phyloP scores from a whole-genome alignment of 2,888 invertebrate genomes.

The Pseudococcus viburni region DNA sequence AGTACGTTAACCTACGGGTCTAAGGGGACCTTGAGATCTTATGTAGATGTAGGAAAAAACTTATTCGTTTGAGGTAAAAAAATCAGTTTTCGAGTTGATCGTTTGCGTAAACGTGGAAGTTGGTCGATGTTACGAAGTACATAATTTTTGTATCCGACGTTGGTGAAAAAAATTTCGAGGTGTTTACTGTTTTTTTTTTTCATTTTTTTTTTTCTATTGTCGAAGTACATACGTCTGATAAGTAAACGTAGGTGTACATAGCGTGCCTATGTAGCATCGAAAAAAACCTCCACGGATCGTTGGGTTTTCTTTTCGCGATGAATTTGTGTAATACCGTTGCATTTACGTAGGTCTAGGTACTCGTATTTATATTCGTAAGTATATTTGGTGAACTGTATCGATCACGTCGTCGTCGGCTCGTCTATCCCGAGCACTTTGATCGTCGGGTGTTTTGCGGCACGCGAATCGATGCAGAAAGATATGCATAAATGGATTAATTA shows the following conservation, averaged over 20 bases:
- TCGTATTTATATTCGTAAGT: too few relatives aligned
- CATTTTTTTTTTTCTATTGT: background rate
- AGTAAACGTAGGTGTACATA: background rate
- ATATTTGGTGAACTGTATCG: background rate
- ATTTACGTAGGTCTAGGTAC: background rate
- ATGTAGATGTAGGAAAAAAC: background rate
- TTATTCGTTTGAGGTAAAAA: background rate
- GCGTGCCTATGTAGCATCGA: background rate
- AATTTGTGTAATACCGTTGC: background rate
- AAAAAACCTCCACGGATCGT: background rate
- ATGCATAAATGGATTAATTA: background rate
- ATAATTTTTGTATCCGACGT: background rate
- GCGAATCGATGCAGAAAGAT: constrained; percentile 4
- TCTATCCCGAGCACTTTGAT: background rate
- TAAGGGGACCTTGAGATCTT: constrained; percentile 12
- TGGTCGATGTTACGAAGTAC: background rate
- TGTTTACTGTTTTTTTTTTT: background rate
- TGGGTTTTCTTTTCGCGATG: background rate
- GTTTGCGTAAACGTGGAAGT: constrained; percentile 31
- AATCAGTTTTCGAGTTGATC: constrained; percentile 22
- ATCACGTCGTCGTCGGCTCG: background rate
- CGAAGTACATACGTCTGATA: background rate
- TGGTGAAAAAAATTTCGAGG: background rate
- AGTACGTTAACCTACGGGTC: constrained; percentile 19
- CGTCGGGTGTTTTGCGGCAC: constrained; percentile 9